Evolutionary conservation across 2,113 vertebrate species (phyloP).

Genomic region (Misgurnus anguillicaudatus): DNA sequence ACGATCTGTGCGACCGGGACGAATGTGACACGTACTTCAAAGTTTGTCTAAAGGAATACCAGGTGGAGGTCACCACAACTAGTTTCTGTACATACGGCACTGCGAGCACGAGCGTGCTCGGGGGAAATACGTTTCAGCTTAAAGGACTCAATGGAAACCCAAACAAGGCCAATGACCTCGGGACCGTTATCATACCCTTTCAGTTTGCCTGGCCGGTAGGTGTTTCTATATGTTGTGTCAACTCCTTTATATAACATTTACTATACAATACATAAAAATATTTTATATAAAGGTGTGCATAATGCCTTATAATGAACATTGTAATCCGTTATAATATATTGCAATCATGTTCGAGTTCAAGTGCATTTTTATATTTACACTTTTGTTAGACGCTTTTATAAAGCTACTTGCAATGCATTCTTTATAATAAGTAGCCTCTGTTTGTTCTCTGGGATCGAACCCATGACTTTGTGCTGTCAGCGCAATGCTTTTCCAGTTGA

Average conservation of each 20-base stretch:
- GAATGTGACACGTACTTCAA: conserved; percentile 92
- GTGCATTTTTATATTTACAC: too few species aligned
- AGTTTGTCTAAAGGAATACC: conserved; percentile 95
- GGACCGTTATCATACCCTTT: conserved; percentile 88
- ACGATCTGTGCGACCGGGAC: conserved; percentile 79
- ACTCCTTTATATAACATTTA: not conserved
- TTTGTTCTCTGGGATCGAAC: too few species aligned
- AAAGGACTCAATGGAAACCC: conserved; percentile 74
- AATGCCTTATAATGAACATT: not conserved
- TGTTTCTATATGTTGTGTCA: conserved; percentile 37
- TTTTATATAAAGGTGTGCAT: not conserved
- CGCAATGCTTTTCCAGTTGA: too few species aligned
- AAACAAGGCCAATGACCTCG: conserved; percentile 71
- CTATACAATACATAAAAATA: not conserved
- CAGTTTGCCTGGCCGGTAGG: conserved; percentile 95
- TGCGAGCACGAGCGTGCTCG: conserved; percentile 86
- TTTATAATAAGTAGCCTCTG: too few species aligned
- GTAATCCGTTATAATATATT: not conserved
- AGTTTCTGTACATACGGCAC: conserved; percentile 88
- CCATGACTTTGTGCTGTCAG: too few species aligned
- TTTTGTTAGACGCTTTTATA: too few species aligned
- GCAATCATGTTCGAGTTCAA: not conserved
- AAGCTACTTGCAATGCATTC: too few species aligned
- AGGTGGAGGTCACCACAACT: conserved; percentile 83
- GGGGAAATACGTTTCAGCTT: conserved; percentile 91